A percentile compares a stretch with the other conserved stretches of the same genome.
Conservation (phyloP, 1,140 invertebrate genomes). For the Idris sp. region DNA sequence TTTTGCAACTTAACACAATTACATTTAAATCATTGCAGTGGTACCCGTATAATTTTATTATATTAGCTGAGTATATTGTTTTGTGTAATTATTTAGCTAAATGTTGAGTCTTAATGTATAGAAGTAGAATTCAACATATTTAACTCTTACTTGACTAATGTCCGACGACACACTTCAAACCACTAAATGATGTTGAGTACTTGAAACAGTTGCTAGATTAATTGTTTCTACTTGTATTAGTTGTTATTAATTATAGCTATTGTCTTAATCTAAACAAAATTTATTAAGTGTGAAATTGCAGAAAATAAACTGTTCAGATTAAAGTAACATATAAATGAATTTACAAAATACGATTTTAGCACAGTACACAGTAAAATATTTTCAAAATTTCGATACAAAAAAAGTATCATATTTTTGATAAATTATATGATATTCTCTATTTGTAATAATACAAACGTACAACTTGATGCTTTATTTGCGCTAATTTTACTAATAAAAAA, state of each 20-base stretch:
- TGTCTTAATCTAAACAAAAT: not conserved
- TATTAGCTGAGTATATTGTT: not conserved
- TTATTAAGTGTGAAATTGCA: not conserved
- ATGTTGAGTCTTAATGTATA: not conserved
- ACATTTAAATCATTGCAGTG: no score
- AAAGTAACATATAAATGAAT: no score
- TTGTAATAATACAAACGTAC: no score
- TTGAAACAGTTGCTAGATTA: not conserved
- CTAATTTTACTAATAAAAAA: no score
- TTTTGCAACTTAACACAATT: no score
- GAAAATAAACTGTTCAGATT: no score
- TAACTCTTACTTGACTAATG: not conserved
- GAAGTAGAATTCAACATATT: not conserved
- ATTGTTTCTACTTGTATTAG: slow-evolving; percentile 2
- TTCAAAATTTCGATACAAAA: no score
- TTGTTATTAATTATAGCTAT: not conserved
- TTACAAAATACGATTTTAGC: no score
- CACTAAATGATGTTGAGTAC: not conserved
- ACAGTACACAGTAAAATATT: not conserved
- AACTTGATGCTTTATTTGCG: no score
- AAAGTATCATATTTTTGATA: no score
- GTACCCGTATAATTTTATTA: not conserved
- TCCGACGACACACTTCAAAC: slow-evolving; percentile 1
- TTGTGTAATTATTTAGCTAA: not conserved
- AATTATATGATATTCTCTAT: no score